Percentiles rank a stretch among this genome's conserved stretches.
Conservation (phyloP, 2,888 invertebrate species). For the Galeopsomyia nigrocyanea region DNA sequence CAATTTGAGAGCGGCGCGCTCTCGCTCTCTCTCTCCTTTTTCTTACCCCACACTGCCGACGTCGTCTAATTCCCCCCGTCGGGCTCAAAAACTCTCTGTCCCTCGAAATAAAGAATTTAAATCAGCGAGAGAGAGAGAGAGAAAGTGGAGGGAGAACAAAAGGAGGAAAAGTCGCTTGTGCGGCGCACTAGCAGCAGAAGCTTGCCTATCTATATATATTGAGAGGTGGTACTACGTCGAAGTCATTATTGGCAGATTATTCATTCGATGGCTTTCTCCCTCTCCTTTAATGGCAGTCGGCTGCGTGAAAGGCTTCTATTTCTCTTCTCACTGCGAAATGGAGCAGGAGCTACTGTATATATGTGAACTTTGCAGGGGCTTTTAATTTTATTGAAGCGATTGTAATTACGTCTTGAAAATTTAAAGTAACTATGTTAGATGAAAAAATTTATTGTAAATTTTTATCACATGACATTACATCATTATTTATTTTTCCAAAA, state of each 20-base stretch:
- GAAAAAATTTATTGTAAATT: too few species aligned
- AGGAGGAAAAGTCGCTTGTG: slow-evolving; percentile 30
- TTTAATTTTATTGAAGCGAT: too few species aligned
- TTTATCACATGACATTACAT: too few species aligned
- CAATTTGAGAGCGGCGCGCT: slow-evolving; percentile 4
- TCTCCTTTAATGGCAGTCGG: not conserved
- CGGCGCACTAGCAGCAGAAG: too few species aligned
- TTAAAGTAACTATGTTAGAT: too few species aligned
- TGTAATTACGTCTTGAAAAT: too few species aligned
- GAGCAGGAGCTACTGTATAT: too few species aligned
- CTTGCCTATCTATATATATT: not conserved
- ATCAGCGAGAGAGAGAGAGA: slow-evolving; percentile 31
- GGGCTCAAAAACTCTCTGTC: not conserved
- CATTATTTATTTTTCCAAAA: too few species aligned
- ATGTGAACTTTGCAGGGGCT: too few species aligned
- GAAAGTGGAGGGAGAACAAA: slow-evolving; percentile 25
- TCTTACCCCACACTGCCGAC: not conserved
- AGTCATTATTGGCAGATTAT: slow-evolving; percentile 32
- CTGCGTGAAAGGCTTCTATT: not conserved
- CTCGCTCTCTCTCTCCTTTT: not conserved
- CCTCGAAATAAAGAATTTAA: slow-evolving; percentile 40
- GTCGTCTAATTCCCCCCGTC: slow-evolving; percentile 21
- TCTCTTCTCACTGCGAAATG: too few species aligned
- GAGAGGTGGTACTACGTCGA: too few species aligned
- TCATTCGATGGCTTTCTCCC: slow-evolving; percentile 9